Percentiles rank a stretch among this genome's conserved stretches.
These are phyloP conservation scores for Flexamia atlantica DNA, from an alignment of 2,888 invertebrate genomes.

Conservation along the genomic window DNA sequence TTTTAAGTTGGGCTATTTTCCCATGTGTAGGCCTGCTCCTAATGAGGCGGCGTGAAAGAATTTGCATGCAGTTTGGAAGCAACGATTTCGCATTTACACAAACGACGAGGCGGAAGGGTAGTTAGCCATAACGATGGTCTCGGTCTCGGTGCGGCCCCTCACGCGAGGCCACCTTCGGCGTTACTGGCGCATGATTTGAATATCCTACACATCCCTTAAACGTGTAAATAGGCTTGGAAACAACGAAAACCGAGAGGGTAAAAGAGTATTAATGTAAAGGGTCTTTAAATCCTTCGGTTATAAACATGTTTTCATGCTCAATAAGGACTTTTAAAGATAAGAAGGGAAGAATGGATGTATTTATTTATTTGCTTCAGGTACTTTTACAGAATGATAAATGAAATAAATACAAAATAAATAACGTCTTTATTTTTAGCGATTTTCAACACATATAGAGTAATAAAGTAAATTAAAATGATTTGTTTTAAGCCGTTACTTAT, in stretches of 20 bases:
- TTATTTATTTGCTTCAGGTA: too few species aligned
- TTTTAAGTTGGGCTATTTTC: not conserved
- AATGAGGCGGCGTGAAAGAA: not conserved
- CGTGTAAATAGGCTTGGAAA: too few species aligned
- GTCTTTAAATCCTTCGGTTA: not conserved
- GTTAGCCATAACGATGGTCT: slow-evolving; percentile 11
- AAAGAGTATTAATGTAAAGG: not conserved
- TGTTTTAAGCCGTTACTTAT: too few species aligned
- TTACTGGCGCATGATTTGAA: slow-evolving; percentile 13
- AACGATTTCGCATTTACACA: slow-evolving; percentile 15
- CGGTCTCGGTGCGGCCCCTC: not conserved
- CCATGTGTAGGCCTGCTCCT: not conserved
- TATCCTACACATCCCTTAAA: slow-evolving; percentile 7
- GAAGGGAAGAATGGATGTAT: too few species aligned
- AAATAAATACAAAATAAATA: too few species aligned
- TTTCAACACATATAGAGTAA: too few species aligned
- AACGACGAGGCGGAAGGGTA: slow-evolving; percentile 8
- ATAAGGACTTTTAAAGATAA: too few species aligned
- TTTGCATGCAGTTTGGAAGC: not conserved
- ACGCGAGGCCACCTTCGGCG: not conserved
- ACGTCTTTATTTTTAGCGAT: too few species aligned
- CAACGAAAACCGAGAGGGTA: too few species aligned
- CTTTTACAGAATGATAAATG: too few species aligned
- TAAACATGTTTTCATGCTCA: too few species aligned
- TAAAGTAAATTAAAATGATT: too few species aligned